These are phyloP conservation scores for Chromobotia macracanthus DNA, from an alignment of 2,797 vertebrate genomes.

Conservation along the genomic window DNA sequence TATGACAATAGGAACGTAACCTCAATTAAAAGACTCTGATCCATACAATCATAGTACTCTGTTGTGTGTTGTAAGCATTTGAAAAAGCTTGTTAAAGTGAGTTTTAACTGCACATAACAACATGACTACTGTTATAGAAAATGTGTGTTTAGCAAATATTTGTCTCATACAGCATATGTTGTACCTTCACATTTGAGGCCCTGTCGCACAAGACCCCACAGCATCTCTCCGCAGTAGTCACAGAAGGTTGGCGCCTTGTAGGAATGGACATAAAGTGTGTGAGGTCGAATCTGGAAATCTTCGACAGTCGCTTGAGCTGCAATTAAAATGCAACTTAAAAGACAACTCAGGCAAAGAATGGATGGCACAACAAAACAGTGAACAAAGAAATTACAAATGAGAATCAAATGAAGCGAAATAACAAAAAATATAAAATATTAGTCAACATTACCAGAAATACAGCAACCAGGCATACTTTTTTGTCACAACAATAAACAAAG, in stretches of 20 bases:
- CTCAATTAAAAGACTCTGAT: too few species aligned
- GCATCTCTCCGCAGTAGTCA: constrained; percentile 98
- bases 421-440: constrained; percentile 31
- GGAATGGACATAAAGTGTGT: constrained; percentile 95
- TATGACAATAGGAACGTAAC: too few species aligned
- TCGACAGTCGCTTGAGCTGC: constrained; percentile 95
- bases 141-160: background rate
- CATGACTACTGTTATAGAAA: background rate
- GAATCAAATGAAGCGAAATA: constrained; percentile 21
- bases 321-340: constrained; percentile 64
- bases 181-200: constrained; percentile 98
- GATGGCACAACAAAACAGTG: constrained; percentile 33
- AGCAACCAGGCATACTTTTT: background rate
- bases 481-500: background rate
- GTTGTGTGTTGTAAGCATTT: too few species aligned
- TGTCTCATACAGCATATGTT: background rate
- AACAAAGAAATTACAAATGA: constrained; percentile 41
- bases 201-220: constrained; percentile 96
- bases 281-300: constrained; percentile 98
- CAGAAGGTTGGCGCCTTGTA: constrained; percentile 98
- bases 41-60: too few species aligned
- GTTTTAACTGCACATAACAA: too few species aligned
- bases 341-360: constrained; percentile 53
- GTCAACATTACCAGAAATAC: background rate
- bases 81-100: too few species aligned